Evolutionary conservation across 2,797 vertebrate genomes (phyloP), one percentile per base, ranked within the genome.

Genomic region (Chaenodraco wilsoni): DNA sequence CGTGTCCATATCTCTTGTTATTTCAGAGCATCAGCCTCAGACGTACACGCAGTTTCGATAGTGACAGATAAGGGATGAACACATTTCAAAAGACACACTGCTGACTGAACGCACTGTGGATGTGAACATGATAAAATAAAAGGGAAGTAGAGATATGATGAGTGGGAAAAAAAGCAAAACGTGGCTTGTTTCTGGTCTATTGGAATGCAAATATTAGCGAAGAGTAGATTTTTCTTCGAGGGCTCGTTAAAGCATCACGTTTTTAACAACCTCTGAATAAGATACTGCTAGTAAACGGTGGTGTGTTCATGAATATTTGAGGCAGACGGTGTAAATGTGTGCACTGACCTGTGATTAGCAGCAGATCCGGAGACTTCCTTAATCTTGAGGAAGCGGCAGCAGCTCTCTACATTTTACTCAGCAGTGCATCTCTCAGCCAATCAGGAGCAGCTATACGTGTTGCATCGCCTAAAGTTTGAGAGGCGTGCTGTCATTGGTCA

Each of bases 311-410:
- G 12, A 3, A 3, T 2, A 43, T 37, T 4, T 44, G 6, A 49
- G 11, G 13, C 8, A 3, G 13, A 23, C 19, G 13, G 45, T 23
- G 62, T 12, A 46, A 40, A 49, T 41, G 31, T 54, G 50, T 57
- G 10, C 49, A 93, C 89, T 78, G 66, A 93, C 93, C 93, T 90
- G 87, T 78, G 46, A 45, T 74, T 75, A 49, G 76, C 78, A 5
- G 77, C 69, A 65, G 82, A 68, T 71, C 68, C 70, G 66, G 50
- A 70, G 58, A 74, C 72, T 78, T 67, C 44, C 65, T 65, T 66
- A 56, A 41, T 80, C 60, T 79, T 57, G 14, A 88, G 16, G 58
- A 54, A 9, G 19, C 31, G 17, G 59, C 12, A 16, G 23, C 3
- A 16, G 69, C 56, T 41, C 54, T 72, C 58, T 67, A 31, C 48